A percentile compares a stretch with the other conserved stretches of the same genome.
phyloP scores from a whole-genome alignment of 1,140 invertebrate species.

The Drosophila lacteicornis region DNA sequence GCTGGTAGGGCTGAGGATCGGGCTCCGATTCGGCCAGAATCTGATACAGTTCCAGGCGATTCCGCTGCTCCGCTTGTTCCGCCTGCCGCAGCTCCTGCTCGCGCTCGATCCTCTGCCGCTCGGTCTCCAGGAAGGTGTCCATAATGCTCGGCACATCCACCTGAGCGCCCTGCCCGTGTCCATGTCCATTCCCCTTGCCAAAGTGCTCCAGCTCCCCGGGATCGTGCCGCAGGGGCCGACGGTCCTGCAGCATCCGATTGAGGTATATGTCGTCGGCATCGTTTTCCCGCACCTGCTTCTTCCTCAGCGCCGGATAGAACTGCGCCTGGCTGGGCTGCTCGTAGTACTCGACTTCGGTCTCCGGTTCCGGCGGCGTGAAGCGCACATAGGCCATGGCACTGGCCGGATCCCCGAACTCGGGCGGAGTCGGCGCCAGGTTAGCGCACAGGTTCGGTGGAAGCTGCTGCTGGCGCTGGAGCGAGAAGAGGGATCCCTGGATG shows the following conservation, averaged over 20 bases:
- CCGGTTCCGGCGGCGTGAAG: slow-evolving; percentile 89
- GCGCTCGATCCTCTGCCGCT: slow-evolving; percentile 70
- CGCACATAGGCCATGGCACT: slow-evolving; percentile 90
- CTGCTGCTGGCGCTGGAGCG: slow-evolving; percentile 74
- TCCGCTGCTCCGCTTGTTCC: slow-evolving; percentile 56
- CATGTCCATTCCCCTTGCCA: slow-evolving; percentile 64
- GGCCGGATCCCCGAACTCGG: slow-evolving; percentile 86
- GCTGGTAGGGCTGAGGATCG: slow-evolving; percentile 78
- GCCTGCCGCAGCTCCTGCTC: slow-evolving; percentile 55
- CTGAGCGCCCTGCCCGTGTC: slow-evolving; percentile 55
- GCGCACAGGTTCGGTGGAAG: slow-evolving; percentile 80
- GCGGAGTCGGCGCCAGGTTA: slow-evolving; percentile 71
- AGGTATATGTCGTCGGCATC: slow-evolving; percentile 42
- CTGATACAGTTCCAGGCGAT: slow-evolving; percentile 74
- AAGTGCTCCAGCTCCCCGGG: slow-evolving; percentile 73
- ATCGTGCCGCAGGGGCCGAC: slow-evolving; percentile 69
- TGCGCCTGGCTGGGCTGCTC: slow-evolving; percentile 43
- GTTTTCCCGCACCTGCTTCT: slow-evolving; percentile 56
- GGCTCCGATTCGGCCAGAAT: slow-evolving; percentile 78
- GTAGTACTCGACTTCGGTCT: slow-evolving; percentile 91
- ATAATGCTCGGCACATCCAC: slow-evolving; percentile 71
- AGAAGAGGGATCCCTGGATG: slow-evolving; percentile 78
- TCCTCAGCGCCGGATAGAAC: slow-evolving; percentile 85
- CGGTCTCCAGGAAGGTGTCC: slow-evolving; percentile 76
- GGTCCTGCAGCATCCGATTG: slow-evolving; percentile 72